phyloP scores from a whole-genome alignment of 2,113 vertebrate species.

The Tragelaphus strepsiceros region DNA sequence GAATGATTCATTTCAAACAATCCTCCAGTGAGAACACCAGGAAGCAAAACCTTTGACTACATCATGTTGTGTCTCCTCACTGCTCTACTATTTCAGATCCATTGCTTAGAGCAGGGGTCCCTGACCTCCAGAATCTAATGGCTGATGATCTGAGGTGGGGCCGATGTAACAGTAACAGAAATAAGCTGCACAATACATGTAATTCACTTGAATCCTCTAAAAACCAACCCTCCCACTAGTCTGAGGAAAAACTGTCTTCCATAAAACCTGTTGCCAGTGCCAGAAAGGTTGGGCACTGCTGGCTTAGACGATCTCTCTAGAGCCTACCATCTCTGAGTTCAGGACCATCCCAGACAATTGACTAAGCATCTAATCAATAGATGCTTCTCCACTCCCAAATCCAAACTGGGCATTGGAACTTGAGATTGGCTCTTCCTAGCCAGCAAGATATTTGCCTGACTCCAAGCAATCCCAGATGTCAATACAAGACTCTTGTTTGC shows the following conservation, averaged over 20 bases:
- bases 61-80: not conserved
- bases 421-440: not conserved
- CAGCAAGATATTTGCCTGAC: not conserved
- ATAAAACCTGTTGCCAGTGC: not conserved
- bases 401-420: not conserved
- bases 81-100: not conserved
- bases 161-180: not conserved
- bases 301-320: not conserved
- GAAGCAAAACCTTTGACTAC: not conserved
- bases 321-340: not conserved
- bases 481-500: slow-evolving; percentile 3
- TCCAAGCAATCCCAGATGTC: slow-evolving; percentile 17
- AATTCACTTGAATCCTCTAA: not conserved
- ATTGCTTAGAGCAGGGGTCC: not conserved
- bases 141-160: not conserved
- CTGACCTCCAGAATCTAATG: not conserved
- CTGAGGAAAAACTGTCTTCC: not conserved
- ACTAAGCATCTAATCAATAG: not conserved
- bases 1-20: not conserved
- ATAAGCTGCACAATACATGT: not conserved
- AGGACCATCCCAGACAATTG: not conserved
- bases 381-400: not conserved
- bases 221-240: not conserved
- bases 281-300: not conserved
- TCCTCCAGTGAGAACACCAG: not conserved